These are phyloP conservation scores for Schrankia costaestrigalis DNA, from an alignment of 2,888 invertebrate genomes.

Conservation along the genomic window DNA sequence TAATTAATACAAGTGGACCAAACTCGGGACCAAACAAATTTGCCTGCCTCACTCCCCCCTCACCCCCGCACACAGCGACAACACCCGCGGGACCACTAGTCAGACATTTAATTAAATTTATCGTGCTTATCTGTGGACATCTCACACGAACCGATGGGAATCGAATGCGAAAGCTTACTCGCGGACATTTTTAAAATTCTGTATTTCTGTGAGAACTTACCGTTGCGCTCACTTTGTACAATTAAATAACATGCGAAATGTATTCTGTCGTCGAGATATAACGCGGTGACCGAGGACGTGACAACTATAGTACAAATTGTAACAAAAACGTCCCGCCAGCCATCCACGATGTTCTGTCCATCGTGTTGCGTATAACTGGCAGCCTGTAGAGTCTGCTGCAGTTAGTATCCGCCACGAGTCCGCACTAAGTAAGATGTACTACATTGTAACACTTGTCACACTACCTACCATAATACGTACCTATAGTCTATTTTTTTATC, in stretches of 20 bases:
- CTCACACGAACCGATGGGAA: constrained; percentile 63
- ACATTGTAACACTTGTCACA: too few species aligned
- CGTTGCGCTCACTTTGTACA: constrained; percentile 17
- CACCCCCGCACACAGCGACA: constrained; percentile 16
- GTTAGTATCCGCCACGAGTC: too few species aligned
- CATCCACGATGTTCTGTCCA: too few species aligned
- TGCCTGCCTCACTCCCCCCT: constrained; percentile 40
- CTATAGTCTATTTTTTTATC: too few species aligned
- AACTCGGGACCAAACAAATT: constrained; percentile 64
- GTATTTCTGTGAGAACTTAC: constrained; percentile 55
- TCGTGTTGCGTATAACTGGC: too few species aligned
- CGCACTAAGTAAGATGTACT: too few species aligned
- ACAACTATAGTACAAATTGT: constrained; percentile 50
- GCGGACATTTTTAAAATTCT: constrained; percentile 61
- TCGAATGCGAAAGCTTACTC: constrained; percentile 52
- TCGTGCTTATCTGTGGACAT: constrained; percentile 69
- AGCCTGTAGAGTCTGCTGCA: too few species aligned
- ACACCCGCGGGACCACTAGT: constrained; percentile 37
- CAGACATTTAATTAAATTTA: constrained; percentile 76
- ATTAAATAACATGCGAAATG: constrained; percentile 38
- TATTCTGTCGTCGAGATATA: constrained; percentile 39
- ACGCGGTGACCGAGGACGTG: constrained; percentile 36
- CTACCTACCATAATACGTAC: too few species aligned
- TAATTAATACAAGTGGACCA: constrained; percentile 61
- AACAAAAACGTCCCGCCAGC: constrained; percentile 51